Base-by-base conservation (phyloP, 2,888 invertebrate species). In the Bombylius discolor region DNA sequence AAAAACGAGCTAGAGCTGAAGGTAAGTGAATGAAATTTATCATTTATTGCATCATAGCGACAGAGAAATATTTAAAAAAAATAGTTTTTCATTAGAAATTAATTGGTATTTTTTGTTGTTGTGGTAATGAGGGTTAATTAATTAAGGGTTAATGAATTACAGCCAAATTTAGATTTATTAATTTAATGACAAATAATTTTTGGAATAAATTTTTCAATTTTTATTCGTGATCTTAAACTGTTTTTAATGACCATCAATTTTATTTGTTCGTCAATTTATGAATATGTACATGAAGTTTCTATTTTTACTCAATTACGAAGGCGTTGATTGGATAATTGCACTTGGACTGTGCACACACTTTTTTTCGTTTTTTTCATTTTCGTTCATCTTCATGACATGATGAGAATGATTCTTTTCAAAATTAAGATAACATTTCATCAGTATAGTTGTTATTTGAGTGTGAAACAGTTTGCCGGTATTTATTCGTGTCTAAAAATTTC, bases 1-100 rank as follows among this genome's bases (percentile, higher is more conserved):
- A 94, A 70, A 81, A 89, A 59, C 80, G 90, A 39, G 93, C 94
- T 6, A 76, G 89, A 58, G 89, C 89, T 60, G 91, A 91, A 77
- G 85, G 85, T 85, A 68, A 70, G 73, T 62, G 36, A 13, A 7
- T 13, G 36, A 23, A 23, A 23, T 23, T 2, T 36, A 52, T 53
- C 45, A 44, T 42, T 50, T 42, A 36, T 42, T 9, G 23, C 39
- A 13, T 51, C 51, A 51, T 51, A n/a, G 5, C 44, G 51, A 3
- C 3, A 23, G 3, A 23, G 23, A 23, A 23, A 23, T 23, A 23
- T 23, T 2, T 23, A 23, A 23, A 23, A 23, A 23, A 23, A 23
- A 3, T 23, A 1, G 39, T 33, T 4, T n/a, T 49, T 8, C 14
- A 11, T 45, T 12, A 42, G 9, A 13, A 47, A 23, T 32, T 14